Conservation (phyloP, 2,797 vertebrate genomes). For the Leptatherina wallacei region DNA sequence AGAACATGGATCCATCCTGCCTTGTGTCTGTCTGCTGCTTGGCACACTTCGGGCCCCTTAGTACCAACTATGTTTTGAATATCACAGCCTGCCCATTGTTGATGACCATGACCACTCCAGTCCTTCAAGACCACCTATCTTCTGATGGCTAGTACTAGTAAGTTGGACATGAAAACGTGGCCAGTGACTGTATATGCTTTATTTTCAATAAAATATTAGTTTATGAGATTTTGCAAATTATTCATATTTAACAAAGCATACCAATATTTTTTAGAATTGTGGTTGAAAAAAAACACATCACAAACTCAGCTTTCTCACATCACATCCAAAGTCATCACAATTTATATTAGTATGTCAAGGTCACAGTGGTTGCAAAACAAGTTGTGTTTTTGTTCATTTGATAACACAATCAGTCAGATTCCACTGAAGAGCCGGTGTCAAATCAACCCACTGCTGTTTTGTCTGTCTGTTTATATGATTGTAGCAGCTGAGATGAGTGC, state of each 20-base stretch:
- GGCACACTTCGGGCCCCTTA: too few species aligned
- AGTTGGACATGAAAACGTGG: background rate
- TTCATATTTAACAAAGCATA: too few species aligned
- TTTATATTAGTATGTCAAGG: background rate
- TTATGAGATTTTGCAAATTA: too few species aligned
- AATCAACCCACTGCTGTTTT: background rate
- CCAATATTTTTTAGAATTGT: too few species aligned
- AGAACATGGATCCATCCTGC: too few species aligned
- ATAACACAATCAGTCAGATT: background rate
- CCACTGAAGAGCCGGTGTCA: background rate
- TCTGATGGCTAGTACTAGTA: slow-evolving; percentile 49
- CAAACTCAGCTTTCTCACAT: background rate
- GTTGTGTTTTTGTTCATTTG: background rate
- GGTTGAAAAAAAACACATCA: too few species aligned
- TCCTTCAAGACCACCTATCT: background rate
- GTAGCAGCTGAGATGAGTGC: background rate
- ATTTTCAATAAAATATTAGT: background rate
- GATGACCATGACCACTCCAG: too few species aligned
- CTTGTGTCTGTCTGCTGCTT: too few species aligned
- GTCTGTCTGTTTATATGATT: background rate
- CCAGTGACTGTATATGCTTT: background rate
- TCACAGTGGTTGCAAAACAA: background rate
- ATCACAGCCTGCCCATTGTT: too few species aligned
- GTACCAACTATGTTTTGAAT: too few species aligned
- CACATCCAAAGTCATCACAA: too few species aligned